Base-by-base conservation (phyloP, 2,113 vertebrate genomes). In the Corythoichthys intestinalis region DNA sequence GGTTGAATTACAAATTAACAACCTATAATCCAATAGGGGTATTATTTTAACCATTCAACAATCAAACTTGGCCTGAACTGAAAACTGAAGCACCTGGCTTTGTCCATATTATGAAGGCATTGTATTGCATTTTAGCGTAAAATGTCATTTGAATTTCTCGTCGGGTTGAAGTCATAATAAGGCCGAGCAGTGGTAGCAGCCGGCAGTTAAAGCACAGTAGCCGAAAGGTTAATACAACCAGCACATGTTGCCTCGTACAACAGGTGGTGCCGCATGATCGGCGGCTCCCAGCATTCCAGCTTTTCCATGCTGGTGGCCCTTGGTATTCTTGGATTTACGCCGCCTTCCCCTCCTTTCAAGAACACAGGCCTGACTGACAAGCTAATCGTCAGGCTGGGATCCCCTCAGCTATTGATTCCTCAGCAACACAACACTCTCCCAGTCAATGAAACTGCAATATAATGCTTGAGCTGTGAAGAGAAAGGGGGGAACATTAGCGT, bases 381-480 rank as follows among this genome's bases (percentile, higher is more conserved):
- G 95, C 94, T 97, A 97, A 98, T 97, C 91, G 93, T 91, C 90
- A 91, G 90, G 92, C 94, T 93, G 93, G 94, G 94, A 95, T 95
- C 94, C 90, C 81, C 94, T 89, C 89, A 89, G 94, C 94, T 95
- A 95, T 96, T 94, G 95, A 98, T 95, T 95, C 94, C 93, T 92
- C 92, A 91, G 94, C 95, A 97, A 98, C 93, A 93, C 93, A 94
- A 97, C 94, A 96, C 94, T 94, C 92, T 92, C 59, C 93, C 94
- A 92, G 89, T 96, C 95, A 93, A 94, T 94, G 95, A 93, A 95
- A 94, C 90, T 89, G 94, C 94, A 94, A 94, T 95, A 94, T 96
- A 97, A 97, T 96, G 95, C 94, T 95, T 95, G 94, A 96, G 94
- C 94, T 93, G 91, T 88, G 85, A 92, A 94, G 94, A 96, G 94